phyloP scores from a whole-genome alignment of 2,797 vertebrate genomes.

The Melanotaenia boesemani region DNA sequence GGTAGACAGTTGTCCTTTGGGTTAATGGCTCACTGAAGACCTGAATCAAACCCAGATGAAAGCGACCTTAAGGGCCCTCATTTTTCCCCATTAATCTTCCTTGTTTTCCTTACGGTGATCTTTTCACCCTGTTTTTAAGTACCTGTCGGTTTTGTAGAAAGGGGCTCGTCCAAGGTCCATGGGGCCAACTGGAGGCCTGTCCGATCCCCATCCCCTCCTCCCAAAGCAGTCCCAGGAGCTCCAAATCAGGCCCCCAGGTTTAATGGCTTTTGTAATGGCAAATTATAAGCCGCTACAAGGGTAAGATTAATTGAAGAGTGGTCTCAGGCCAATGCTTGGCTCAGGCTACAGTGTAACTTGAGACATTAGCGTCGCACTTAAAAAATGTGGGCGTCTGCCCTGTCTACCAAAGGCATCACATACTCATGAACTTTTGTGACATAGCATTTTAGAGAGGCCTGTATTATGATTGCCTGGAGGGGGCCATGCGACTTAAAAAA shows the following conservation, averaged over 20 bases:
- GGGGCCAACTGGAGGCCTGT: slow-evolving; percentile 76
- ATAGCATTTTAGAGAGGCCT: slow-evolving; percentile 63
- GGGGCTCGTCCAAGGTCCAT: slow-evolving; percentile 81
- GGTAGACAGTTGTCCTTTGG: slow-evolving; percentile 85
- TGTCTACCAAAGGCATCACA: slow-evolving; percentile 73
- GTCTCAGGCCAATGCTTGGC: slow-evolving; percentile 75
- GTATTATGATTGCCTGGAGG: slow-evolving; percentile 81
- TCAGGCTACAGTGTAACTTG: slow-evolving; percentile 83
- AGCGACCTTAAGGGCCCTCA: slow-evolving; percentile 81
- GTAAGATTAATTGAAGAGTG: slow-evolving; percentile 90
- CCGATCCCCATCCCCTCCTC: slow-evolving; percentile 70
- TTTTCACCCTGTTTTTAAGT: slow-evolving; percentile 86
- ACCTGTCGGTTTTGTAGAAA: slow-evolving; percentile 83
- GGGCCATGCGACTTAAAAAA: slow-evolving; percentile 63
- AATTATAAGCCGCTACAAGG: slow-evolving; percentile 89
- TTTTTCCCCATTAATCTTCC: slow-evolving; percentile 86
- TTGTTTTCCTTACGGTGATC: slow-evolving; percentile 86
- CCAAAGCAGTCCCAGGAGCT: slow-evolving; percentile 69
- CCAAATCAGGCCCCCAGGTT: slow-evolving; percentile 81
- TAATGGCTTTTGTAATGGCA: slow-evolving; percentile 88
- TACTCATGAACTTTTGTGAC: slow-evolving; percentile 79
- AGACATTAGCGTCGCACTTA: slow-evolving; percentile 78
- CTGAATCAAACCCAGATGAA: slow-evolving; percentile 87
- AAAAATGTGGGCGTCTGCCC: slow-evolving; percentile 84
- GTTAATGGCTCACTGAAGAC: slow-evolving; percentile 84